Conservation (phyloP, 2,113 vertebrate genomes). For the Lichenostomus cassidix region DNA sequence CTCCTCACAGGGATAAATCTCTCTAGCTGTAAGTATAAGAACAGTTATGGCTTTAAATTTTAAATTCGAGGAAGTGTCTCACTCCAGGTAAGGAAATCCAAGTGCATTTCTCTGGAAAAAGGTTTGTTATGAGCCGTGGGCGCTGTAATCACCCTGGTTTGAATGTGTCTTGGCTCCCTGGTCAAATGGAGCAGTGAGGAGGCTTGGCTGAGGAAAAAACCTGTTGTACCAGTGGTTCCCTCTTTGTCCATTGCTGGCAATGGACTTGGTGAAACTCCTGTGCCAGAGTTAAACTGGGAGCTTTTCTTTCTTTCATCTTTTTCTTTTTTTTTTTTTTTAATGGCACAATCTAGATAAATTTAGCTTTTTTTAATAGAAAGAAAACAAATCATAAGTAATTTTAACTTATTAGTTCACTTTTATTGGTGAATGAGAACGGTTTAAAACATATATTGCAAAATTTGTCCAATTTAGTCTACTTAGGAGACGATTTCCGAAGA, state of each 20-base stretch:
- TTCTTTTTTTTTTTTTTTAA: neutral
- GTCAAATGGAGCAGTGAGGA: slow-evolving; percentile 2
- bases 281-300: slow-evolving; percentile 66
- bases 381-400: slow-evolving; percentile 47
- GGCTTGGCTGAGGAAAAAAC: slow-evolving; percentile 30
- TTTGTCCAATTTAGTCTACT: slow-evolving; percentile 19
- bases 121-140: neutral
- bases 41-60: neutral
- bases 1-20: neutral
- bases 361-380: slow-evolving; percentile 20
- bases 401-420: slow-evolving; percentile 72
- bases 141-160: neutral
- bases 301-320: slow-evolving; percentile 34
- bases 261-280: slow-evolving; percentile 70
- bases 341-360: slow-evolving; percentile 63
- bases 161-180: neutral
- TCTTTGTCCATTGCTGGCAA: slow-evolving; percentile 78
- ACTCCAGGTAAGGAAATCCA: neutral
- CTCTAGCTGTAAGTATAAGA: neutral
- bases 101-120: neutral
- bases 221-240: slow-evolving; percentile 25
- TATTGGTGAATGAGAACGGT: slow-evolving; percentile 59
- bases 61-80: neutral
- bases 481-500: slow-evolving; percentile 6
- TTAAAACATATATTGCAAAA: slow-evolving; percentile 46